Evolutionary conservation across 2,113 vertebrate species (phyloP).

Genomic region (Heloderma charlesbogerti): DNA sequence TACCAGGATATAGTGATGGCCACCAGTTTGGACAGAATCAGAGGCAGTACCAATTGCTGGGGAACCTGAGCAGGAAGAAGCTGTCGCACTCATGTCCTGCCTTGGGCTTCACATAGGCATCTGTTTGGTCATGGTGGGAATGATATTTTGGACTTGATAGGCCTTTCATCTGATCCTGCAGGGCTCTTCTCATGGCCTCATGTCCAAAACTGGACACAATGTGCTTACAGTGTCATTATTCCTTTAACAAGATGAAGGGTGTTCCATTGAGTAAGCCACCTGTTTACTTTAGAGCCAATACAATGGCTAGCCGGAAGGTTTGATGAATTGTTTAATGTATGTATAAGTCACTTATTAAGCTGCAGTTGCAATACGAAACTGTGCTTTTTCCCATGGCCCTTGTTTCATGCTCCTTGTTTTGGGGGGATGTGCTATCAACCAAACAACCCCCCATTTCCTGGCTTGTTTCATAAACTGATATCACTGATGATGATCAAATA

Average conservation of each 20-base stretch:
- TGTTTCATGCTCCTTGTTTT: background rate
- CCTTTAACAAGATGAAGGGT: background rate
- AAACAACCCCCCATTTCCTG: background rate
- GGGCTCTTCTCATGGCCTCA: too few species aligned
- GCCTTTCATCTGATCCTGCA: too few species aligned
- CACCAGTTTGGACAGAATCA: too few species aligned
- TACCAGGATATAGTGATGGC: too few species aligned
- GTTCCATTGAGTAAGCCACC: background rate
- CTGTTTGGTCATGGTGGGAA: too few species aligned
- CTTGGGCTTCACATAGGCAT: too few species aligned
- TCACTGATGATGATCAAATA: background rate
- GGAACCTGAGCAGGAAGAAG: too few species aligned
- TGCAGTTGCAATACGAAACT: conserved; percentile 42
- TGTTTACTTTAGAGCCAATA: conserved; percentile 7
- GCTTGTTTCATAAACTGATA: conserved; percentile 11
- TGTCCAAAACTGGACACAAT: background rate
- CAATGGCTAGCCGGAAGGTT: conserved; percentile 1
- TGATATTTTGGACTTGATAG: too few species aligned
- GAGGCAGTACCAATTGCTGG: too few species aligned
- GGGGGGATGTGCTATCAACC: too few species aligned
- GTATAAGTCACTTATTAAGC: conserved; percentile 71
- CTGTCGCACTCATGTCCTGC: too few species aligned
- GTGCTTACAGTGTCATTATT: background rate
- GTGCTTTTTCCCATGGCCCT: conserved; percentile 1
- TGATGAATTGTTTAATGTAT: conserved; percentile 39